These are phyloP conservation scores for Xestobium rufovillosum DNA, from an alignment of 2,888 invertebrate species.

Conservation along the genomic window DNA sequence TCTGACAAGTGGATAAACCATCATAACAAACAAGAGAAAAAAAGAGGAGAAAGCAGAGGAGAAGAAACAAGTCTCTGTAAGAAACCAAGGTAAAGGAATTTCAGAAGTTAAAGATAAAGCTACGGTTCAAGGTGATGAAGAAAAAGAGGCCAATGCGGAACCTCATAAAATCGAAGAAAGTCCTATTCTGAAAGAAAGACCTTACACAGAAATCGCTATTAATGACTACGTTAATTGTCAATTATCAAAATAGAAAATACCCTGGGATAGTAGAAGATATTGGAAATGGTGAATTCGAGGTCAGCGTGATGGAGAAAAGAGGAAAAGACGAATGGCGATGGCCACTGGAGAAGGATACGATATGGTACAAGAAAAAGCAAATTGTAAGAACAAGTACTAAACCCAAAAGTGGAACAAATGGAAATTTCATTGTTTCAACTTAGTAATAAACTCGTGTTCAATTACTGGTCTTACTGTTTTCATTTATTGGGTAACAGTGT, in stretches of 20 bases:
- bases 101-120: constrained; percentile 4
- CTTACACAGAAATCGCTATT: constrained; percentile 5
- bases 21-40: constrained; percentile 2
- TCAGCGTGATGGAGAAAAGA: constrained; percentile 5
- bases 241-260: constrained; percentile 5
- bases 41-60: not conserved
- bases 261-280: constrained; percentile 4
- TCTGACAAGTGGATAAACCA: constrained; percentile 1
- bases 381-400: constrained; percentile 4
- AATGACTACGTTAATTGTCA: too few species aligned
- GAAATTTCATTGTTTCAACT: constrained; percentile 4
- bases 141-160: constrained; percentile 5
- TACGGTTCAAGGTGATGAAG: constrained; percentile 4
- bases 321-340: constrained; percentile 3
- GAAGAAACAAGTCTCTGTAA: constrained; percentile 3
- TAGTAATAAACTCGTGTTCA: not conserved
- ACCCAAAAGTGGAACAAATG: constrained; percentile 4
- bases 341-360: constrained; percentile 3
- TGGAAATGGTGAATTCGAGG: constrained; percentile 5
- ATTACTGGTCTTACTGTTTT: not conserved
- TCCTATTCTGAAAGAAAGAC: too few species aligned
- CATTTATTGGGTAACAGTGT: constrained; percentile 1
- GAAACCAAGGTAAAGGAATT: constrained; percentile 3
- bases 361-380: constrained; percentile 5
- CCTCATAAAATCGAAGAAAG: constrained; percentile 5